Conservation (phyloP, 2,888 invertebrate species). For the Ceratothoa steindachneri region DNA sequence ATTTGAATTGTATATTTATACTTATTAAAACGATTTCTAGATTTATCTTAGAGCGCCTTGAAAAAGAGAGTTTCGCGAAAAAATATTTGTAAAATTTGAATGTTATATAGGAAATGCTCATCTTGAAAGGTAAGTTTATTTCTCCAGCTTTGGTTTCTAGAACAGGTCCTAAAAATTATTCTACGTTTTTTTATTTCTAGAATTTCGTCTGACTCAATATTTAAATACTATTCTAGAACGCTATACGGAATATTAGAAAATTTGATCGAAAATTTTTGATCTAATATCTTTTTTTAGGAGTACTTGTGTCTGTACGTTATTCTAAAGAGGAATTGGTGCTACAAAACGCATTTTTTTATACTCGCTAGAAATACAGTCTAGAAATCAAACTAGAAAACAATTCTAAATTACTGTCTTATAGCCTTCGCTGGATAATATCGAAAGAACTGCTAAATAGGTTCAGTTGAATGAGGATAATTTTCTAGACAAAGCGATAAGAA, state of each 20-base stretch:
- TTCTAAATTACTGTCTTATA: background rate
- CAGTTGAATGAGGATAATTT: background rate
- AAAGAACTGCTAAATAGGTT: background rate
- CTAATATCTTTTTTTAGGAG: background rate
- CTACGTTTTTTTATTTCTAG: background rate
- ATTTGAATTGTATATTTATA: too few relatives aligned
- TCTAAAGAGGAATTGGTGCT: background rate
- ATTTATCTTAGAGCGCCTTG: too few relatives aligned
- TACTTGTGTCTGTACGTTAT: too few relatives aligned
- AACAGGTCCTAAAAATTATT: background rate
- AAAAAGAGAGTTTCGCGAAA: too few relatives aligned
- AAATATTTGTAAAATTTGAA: too few relatives aligned
- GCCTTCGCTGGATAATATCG: background rate
- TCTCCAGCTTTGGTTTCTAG: background rate
- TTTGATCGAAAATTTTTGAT: too few relatives aligned
- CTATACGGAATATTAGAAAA: too few relatives aligned
- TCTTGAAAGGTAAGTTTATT: too few relatives aligned
- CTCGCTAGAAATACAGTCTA: background rate
- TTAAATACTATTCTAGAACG: background rate
- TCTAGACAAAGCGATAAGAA: too few relatives aligned
- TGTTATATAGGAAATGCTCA: too few relatives aligned
- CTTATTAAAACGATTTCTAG: too few relatives aligned
- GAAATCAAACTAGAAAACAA: background rate
- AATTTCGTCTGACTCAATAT: background rate
- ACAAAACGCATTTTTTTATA: background rate